Percentiles rank a stretch among this genome's conserved stretches.
phyloP scores from a whole-genome alignment of 2,113 vertebrate genomes.

The Pedionomus torquatus region DNA sequence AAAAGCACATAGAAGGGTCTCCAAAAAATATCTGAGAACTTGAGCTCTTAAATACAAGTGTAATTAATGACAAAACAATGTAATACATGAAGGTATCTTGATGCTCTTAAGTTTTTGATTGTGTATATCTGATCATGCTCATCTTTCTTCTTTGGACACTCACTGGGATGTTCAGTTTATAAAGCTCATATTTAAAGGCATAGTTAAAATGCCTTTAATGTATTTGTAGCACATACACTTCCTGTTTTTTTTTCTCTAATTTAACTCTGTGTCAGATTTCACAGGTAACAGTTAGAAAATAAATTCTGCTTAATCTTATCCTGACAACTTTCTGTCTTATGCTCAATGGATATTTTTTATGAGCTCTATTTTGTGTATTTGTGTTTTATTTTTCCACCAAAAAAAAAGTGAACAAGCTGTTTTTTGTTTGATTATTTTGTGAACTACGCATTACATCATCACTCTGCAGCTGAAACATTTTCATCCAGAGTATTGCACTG shows the following conservation, averaged over 20 bases:
- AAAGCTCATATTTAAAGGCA: background rate
- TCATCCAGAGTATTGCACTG: background rate
- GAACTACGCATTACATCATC: background rate
- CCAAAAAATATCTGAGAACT: background rate
- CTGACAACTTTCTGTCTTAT: background rate
- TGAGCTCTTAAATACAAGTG: background rate
- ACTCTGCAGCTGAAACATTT: background rate
- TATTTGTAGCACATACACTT: background rate
- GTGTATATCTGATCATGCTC: background rate
- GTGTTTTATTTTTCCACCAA: background rate
- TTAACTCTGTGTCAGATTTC: background rate
- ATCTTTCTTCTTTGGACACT: background rate
- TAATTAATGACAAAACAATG: background rate
- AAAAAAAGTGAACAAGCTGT: background rate
- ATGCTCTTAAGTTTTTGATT: background rate
- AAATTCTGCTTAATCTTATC: background rate
- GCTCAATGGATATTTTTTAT: background rate
- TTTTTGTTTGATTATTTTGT: background rate
- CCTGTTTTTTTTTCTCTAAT: background rate
- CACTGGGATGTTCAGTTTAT: background rate
- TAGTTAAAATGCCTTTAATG: constrained; percentile 4
- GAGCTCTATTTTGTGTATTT: background rate
- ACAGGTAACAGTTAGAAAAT: background rate
- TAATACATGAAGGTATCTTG: background rate
- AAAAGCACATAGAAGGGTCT: background rate